A percentile compares a stretch with the other conserved stretches of the same genome.
Evolutionary conservation across 2,797 vertebrate genomes (phyloP).

Genomic region (Acanthurus lineatus): DNA sequence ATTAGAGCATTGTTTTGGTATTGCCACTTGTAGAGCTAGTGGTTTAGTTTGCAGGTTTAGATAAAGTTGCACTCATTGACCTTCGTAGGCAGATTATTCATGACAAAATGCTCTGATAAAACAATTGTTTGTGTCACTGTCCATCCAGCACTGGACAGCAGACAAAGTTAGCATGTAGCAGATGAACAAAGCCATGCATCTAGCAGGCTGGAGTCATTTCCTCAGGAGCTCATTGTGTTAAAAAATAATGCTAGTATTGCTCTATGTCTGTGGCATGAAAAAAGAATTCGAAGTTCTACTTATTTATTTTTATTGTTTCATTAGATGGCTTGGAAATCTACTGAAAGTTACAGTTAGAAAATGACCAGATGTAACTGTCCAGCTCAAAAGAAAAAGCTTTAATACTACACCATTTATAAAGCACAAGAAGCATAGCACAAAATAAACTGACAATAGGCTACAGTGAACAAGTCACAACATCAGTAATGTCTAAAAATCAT

Average conservation of each 20-base stretch:
- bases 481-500: neutral
- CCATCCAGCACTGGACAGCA: slow-evolving; percentile 11
- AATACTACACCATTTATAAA: neutral
- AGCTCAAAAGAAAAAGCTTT: neutral
- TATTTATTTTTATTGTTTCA: too few species aligned
- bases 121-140: slow-evolving; percentile 9
- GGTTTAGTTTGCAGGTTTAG: slow-evolving; percentile 1
- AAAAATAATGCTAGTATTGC: slow-evolving; percentile 14
- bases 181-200: slow-evolving; percentile 9
- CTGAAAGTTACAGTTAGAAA: neutral
- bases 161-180: slow-evolving; percentile 24
- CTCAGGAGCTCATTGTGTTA: neutral
- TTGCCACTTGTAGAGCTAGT: neutral
- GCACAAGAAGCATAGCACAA: too few species aligned
- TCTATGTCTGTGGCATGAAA: slow-evolving; percentile 7
- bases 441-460: neutral
- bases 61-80: slow-evolving; percentile 7
- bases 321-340: neutral
- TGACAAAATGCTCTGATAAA: slow-evolving; percentile 36
- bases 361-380: too few species aligned
- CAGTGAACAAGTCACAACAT: neutral
- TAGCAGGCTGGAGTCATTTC: neutral
- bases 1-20: neutral
- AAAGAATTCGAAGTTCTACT: neutral
- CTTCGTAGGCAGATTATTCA: neutral